Base-by-base conservation (phyloP, 2,888 invertebrate species). In the Netelia inedita region DNA sequence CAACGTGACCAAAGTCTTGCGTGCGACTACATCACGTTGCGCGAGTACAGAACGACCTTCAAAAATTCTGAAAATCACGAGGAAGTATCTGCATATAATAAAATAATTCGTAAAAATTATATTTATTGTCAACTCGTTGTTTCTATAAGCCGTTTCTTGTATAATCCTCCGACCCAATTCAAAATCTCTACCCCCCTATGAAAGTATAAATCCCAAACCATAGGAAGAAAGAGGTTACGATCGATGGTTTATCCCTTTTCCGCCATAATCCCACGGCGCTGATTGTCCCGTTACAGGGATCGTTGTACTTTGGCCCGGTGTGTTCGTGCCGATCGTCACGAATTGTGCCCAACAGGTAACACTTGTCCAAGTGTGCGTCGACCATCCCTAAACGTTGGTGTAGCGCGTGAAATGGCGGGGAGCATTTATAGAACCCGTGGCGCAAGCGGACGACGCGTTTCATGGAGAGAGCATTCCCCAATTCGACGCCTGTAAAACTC, bases 381-480 rank as follows among this genome's bases (percentile, higher is more conserved):
- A 21, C 46, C 14, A 14, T 43, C 46, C 46, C 46, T 14, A 46
- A 46, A 10, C 14, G 46, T 46, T 11, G 28, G 35, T 35, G 61
- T 50, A 55, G 50, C 63, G 59, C 61, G 61, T 35, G 79, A 46
- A 79, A 63, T 8, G 68, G 79, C 59, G 65, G 53, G 74, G 79
- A 69, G 80, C 83, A 85, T 85, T 85, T 85, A 83, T 85, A 85
- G 83, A 83, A 80, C 11, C 23, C 53, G 71, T 53, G 55, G 46
- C 75, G 41, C 72, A 43, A 53, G 81, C 63, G 43, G 59, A 57
- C 71, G 79, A 53, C 46, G 23, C n/a, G 14, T 53, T 14, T 50
- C 21, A n/a, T 16, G 21, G 35, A 21, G 21, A 23, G 16, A 23
- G 9, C n/a, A 14, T 50, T 19, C 53, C 53, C 35, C 53, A 55